Percentiles rank a stretch among this genome's conserved stretches.
These are phyloP conservation scores for Haemorhous mexicanus DNA, from an alignment of 2,113 vertebrate species.

Conservation along the genomic window DNA sequence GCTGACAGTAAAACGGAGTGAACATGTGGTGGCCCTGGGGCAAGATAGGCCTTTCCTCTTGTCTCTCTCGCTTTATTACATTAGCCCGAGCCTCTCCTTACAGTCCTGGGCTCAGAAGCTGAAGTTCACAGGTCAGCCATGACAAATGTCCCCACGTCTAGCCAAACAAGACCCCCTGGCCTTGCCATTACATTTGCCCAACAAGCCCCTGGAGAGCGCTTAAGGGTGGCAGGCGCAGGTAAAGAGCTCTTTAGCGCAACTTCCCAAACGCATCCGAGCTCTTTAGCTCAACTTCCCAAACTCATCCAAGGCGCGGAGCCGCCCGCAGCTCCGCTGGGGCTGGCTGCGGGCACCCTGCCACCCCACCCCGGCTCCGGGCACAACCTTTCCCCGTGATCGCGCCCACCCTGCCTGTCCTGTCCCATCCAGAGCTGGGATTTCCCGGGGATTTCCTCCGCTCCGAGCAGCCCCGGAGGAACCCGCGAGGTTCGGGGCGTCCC, in stretches of 20 bases:
- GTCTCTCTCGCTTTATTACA: constrained; percentile 77
- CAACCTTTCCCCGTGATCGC: rapidly evolving
- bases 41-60: constrained; percentile 73
- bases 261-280: constrained; percentile 33
- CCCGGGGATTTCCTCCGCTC: rapidly evolving
- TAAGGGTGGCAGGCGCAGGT: constrained; percentile 69
- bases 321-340: background rate
- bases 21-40: constrained; percentile 78
- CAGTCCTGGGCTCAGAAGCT: constrained; percentile 73
- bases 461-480: background rate
- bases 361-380: background rate
- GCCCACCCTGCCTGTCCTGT: background rate
- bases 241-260: constrained; percentile 61
- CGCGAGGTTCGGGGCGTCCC: background rate
- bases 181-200: constrained; percentile 72
- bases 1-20: constrained; percentile 73
- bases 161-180: constrained; percentile 75
- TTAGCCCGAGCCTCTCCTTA: constrained; percentile 69
- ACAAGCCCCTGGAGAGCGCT: constrained; percentile 75
- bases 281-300: constrained; percentile 48
- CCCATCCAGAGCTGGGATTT: background rate
- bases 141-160: constrained; percentile 80
- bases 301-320: background rate
- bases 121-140: constrained; percentile 77
- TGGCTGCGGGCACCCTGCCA: background rate